Conservation (phyloP, 2,888 invertebrate species). For the Caenorhabditis sp. region DNA sequence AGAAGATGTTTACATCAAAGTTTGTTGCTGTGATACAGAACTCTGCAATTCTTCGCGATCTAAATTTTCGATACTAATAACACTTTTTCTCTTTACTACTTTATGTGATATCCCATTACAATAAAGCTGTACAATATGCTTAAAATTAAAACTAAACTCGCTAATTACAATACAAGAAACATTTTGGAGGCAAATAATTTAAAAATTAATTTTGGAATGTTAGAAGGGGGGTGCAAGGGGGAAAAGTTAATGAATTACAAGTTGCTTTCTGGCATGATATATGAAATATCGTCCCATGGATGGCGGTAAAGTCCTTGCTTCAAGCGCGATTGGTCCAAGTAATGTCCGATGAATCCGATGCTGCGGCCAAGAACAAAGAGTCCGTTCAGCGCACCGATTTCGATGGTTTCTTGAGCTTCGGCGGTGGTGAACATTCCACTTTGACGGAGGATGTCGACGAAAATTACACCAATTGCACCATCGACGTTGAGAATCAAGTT, state of each 20-base stretch:
- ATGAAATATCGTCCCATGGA: conserved; percentile 98
- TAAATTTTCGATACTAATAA: background rate
- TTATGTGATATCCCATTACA: background rate
- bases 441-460: conserved; percentile 94
- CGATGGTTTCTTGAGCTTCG: conserved; percentile 95
- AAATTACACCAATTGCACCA: conserved; percentile 94
- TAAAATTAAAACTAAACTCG: background rate
- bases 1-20: conserved; percentile 19
- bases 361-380: conserved; percentile 96
- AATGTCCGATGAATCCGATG: conserved; percentile 97
- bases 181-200: background rate
- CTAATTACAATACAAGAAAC: background rate
- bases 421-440: conserved; percentile 76
- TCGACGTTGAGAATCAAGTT: conserved; percentile 99
- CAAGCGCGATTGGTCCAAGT: conserved; percentile 95
- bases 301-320: conserved; percentile 98
- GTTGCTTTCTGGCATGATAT: conserved; percentile 80
- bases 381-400: conserved; percentile 96
- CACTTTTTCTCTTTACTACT: background rate
- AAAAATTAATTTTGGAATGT: background rate
- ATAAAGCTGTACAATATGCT: background rate
- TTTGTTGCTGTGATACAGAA: conserved; percentile 30
- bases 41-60: conserved; percentile 15
- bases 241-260: conserved; percentile 11
- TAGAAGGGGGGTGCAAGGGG: background rate